Percentiles rank a stretch among this genome's conserved stretches.
Evolutionary conservation across 2,113 vertebrate genomes (phyloP).

Genomic region (Gymnocephalus cernua): DNA sequence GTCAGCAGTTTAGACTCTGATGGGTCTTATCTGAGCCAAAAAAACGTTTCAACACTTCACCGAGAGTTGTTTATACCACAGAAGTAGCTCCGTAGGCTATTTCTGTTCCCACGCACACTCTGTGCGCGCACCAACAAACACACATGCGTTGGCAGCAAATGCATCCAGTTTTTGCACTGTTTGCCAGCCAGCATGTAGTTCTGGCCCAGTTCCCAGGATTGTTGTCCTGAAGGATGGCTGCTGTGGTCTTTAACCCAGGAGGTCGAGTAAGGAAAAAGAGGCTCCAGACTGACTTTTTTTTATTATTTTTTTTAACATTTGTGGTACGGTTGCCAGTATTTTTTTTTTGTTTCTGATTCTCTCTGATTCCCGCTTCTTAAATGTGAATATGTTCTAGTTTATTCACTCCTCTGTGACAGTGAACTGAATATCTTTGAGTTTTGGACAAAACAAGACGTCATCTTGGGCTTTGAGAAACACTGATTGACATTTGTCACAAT

Average conservation of each 20-base stretch:
- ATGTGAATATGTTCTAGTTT: no score
- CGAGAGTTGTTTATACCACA: conserved; percentile 43
- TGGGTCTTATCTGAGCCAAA: conserved; percentile 42
- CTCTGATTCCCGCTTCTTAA: no score
- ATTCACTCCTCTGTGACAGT: no score
- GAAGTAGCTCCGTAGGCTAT: conserved; percentile 44
- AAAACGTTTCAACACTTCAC: conserved; percentile 38
- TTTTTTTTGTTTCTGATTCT: no score
- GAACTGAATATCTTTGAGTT: no score
- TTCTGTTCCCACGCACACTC: conserved; percentile 34
- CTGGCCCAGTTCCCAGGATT: conserved; percentile 32
- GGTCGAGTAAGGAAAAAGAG: conserved; percentile 4
- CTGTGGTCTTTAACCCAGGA: conserved; percentile 29
- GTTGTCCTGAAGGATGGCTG: conserved; percentile 37
- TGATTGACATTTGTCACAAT: no score
- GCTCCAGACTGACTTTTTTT: neutral
- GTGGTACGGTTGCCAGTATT: no score
- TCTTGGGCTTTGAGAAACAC: no score
- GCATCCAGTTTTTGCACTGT: conserved; percentile 12
- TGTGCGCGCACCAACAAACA: neutral
- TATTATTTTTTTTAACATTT: no score
- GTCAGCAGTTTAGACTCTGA: conserved; percentile 56
- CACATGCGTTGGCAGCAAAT: neutral
- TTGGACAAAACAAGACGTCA: no score
- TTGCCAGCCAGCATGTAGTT: neutral